phyloP scores from a whole-genome alignment of 2,888 invertebrate genomes.

The Tuberolachnus salignus region DNA sequence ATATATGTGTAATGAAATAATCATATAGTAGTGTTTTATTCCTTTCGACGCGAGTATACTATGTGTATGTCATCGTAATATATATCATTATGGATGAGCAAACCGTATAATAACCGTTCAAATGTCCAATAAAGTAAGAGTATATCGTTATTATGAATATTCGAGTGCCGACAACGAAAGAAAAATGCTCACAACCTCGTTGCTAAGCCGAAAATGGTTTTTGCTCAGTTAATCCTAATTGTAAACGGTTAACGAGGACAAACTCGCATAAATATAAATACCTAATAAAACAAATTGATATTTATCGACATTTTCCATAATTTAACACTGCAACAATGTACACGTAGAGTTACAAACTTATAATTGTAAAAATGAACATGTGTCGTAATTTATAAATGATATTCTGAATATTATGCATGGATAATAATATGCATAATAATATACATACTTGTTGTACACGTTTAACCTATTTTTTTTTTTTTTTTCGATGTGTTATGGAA shows the following conservation, averaged over 20 bases:
- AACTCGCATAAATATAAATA: conserved; percentile 22
- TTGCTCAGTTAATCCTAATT: background rate
- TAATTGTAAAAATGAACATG: conserved; percentile 14
- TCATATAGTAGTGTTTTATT: conserved; percentile 34
- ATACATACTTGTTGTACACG: background rate
- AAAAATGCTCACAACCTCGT: background rate
- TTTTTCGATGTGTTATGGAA: background rate
- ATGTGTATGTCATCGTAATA: background rate
- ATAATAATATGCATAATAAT: background rate
- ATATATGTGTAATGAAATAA: conserved; percentile 47
- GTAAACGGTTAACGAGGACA: conserved; percentile 12
- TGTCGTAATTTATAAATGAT: background rate
- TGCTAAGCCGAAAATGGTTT: background rate
- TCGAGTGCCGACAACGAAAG: background rate
- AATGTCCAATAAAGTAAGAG: background rate
- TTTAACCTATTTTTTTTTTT: conserved; percentile 30
- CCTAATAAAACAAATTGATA: conserved; percentile 1
- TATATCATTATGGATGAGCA: background rate
- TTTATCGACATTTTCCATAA: conserved; percentile 35
- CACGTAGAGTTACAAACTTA: background rate
- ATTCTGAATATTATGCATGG: background rate
- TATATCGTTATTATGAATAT: background rate
- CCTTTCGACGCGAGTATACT: background rate
- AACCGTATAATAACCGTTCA: background rate
- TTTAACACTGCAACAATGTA: background rate